Conservation (phyloP, 53 echinoderm and acorn worm genomes). For the Glandiceps talaboti region DNA sequence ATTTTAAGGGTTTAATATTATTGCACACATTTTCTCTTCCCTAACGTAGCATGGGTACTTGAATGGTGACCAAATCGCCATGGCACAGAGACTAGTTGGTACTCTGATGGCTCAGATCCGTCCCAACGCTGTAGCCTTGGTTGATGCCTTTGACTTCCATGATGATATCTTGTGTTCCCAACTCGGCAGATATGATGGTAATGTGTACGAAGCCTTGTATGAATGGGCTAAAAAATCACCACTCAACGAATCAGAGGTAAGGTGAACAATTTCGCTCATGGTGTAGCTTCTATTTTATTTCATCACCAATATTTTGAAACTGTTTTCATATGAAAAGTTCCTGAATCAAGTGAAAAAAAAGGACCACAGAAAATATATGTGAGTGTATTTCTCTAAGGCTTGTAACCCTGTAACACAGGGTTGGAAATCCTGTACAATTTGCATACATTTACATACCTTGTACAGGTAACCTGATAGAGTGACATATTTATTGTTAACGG, state of each 20-base stretch:
- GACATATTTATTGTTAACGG: too few relatives aligned
- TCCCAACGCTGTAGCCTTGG: conserved; percentile 72
- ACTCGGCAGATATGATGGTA: conserved; percentile 85
- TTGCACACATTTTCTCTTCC: too few relatives aligned
- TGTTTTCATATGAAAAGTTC: too few relatives aligned
- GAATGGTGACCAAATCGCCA: conserved; percentile 31
- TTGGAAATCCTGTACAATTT: background rate
- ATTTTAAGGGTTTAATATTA: too few relatives aligned
- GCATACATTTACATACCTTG: too few relatives aligned
- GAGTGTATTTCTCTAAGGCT: too few relatives aligned
- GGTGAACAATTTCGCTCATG: background rate
- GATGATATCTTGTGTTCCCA: conserved; percentile 58
- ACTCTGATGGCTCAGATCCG: conserved; percentile 37
- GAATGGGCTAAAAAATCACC: conserved; percentile 58
- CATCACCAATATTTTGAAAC: background rate
- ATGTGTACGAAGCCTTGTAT: conserved; percentile 71
- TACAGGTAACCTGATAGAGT: too few relatives aligned
- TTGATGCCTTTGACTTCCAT: conserved; percentile 84
- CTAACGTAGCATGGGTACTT: conserved; percentile 53
- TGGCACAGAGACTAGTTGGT: conserved; percentile 34
- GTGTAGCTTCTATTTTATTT: background rate
- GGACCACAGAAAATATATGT: too few relatives aligned
- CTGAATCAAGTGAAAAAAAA: too few relatives aligned
- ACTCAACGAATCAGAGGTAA: conserved; percentile 64
- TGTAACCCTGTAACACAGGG: too few relatives aligned